These are phyloP conservation scores for Phrynocephalus versicolor DNA, from an alignment of 2,113 vertebrate species.

Conservation along the genomic window DNA sequence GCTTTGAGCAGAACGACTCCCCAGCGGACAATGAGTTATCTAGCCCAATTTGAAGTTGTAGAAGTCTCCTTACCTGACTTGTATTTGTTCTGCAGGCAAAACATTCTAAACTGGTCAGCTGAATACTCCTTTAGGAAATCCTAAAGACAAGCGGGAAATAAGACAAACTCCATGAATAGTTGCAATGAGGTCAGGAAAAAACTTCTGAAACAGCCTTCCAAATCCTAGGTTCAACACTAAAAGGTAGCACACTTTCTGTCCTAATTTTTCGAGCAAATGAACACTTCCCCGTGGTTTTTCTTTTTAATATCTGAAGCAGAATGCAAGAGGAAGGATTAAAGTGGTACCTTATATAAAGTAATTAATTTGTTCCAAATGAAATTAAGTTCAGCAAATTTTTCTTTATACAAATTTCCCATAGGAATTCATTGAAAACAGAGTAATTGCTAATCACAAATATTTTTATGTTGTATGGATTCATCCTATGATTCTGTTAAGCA, in stretches of 20 bases:
- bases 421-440: no score
- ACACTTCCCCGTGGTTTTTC: no score
- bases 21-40: not conserved
- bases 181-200: not conserved
- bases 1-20: not conserved
- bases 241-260: not conserved
- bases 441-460: no score
- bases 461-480: no score
- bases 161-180: not conserved
- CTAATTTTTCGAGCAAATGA: not conserved
- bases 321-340: no score
- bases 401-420: no score
- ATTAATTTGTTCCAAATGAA: no score
- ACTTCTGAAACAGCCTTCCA: not conserved
- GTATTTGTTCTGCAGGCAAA: conserved; percentile 89
- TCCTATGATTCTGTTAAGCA: no score
- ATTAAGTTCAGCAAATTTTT: no score
- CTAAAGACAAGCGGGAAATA: conserved; percentile 64
- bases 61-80: conserved; percentile 82
- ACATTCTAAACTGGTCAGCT: conserved; percentile 89
- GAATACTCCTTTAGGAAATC: conserved; percentile 86
- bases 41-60: not conserved
- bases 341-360: no score
- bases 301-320: no score
- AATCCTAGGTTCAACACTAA: not conserved